These are phyloP conservation scores for Drosophila novamexicana DNA, from an alignment of 1,140 invertebrate species.

Conservation along the genomic window DNA sequence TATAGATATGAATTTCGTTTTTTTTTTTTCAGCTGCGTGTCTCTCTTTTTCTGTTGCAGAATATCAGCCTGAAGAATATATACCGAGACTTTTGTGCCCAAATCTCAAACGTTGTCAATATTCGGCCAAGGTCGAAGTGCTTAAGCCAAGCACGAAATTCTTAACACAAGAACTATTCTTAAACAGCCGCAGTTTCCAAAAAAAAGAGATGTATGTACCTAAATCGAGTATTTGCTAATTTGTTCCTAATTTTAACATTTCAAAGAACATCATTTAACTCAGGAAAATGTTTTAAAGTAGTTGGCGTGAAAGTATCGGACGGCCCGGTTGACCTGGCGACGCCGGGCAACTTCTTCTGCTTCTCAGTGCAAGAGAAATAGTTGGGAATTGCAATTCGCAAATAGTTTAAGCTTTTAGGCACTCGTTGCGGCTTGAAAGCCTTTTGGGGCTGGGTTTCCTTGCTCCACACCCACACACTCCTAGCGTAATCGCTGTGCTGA, in stretches of 20 bases:
- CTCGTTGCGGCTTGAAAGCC: not conserved
- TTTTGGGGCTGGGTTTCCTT: conserved; percentile 12
- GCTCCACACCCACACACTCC: not conserved
- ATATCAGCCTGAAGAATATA: not conserved
- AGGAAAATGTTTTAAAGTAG: not conserved
- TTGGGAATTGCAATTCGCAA: not conserved
- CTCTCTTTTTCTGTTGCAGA: not conserved
- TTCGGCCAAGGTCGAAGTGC: not conserved
- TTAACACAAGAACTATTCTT: too few relatives aligned
- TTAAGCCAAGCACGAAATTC: too few relatives aligned
- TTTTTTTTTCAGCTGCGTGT: conserved; percentile 15
- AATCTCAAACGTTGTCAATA: not conserved
- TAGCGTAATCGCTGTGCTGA: conserved; percentile 25
- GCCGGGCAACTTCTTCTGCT: not conserved
- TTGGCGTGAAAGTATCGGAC: too few relatives aligned
- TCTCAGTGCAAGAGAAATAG: not conserved
- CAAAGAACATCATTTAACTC: too few relatives aligned
- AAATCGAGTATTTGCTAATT: not conserved
- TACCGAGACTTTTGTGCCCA: too few relatives aligned
- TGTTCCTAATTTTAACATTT: not conserved
- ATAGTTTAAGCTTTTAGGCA: not conserved
- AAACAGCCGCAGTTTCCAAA: not conserved
- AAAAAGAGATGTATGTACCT: not conserved
- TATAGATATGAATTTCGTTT: conserved; percentile 42
- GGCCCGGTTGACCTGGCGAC: too few relatives aligned